Evolutionary conservation across 2,113 vertebrate species (phyloP).

Genomic region (Oncorhynchus kisutch): DNA sequence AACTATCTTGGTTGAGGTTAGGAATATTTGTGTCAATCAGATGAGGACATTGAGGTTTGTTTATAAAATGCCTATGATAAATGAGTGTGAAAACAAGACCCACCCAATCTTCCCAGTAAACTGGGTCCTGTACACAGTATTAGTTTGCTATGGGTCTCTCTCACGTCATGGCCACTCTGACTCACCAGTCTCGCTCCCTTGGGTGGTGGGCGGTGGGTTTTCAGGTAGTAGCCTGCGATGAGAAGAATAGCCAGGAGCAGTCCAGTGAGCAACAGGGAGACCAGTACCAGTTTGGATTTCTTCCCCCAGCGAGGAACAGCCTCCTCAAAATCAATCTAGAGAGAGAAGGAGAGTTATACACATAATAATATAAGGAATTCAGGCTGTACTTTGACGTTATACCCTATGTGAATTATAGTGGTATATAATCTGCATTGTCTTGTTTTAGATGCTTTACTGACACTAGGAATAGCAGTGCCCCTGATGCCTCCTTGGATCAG

Average conservation of each 20-base stretch:
- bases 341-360: background rate
- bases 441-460: no score
- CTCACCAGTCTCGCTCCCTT: conserved; percentile 89
- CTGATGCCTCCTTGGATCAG: background rate
- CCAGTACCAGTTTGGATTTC: conserved; percentile 81
- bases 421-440: no score
- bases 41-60: background rate
- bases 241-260: conserved; percentile 83
- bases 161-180: conserved; percentile 29
- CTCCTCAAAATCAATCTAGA: conserved; percentile 62
- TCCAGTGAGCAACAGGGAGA: conserved; percentile 85
- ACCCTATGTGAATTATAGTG: no score
- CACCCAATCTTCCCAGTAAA: background rate
- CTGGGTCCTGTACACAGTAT: background rate
- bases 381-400: no score
- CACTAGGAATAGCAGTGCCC: background rate
- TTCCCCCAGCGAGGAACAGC: conserved; percentile 62
- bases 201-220: conserved; percentile 82
- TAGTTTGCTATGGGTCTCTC: conserved; percentile 9
- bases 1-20: background rate
- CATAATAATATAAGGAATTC: background rate
- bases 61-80: conserved; percentile 2
- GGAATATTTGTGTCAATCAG: background rate
- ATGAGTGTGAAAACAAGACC: background rate
- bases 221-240: conserved; percentile 80